phyloP scores from a whole-genome alignment of 53 echinoderm and acorn worm genomes.

The Pentamera pediparva region DNA sequence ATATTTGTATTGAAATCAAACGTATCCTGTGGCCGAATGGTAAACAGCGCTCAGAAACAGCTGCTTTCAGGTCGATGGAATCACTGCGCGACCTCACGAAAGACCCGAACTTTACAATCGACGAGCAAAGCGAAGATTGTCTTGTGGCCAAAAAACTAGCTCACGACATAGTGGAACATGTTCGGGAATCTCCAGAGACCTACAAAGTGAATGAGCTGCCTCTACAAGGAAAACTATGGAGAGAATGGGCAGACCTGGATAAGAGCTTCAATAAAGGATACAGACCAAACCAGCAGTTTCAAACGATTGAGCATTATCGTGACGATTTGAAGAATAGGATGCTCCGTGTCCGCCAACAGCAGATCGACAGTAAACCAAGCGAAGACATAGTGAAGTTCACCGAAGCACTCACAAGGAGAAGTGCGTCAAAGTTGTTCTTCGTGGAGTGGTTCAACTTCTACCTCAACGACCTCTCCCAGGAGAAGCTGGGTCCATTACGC shows the following conservation, averaged over 20 bases:
- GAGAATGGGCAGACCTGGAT: constrained; percentile 15
- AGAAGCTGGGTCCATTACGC: neutral
- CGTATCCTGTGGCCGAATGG: neutral
- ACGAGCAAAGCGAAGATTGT: neutral
- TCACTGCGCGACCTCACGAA: neutral
- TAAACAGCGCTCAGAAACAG: too few species aligned
- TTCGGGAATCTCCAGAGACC: neutral
- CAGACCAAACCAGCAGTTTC: neutral
- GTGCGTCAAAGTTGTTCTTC: neutral
- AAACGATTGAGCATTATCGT: constrained; percentile 8
- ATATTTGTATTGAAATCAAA: constrained; percentile 10
- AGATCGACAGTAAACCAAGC: neutral
- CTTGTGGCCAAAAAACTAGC: neutral
- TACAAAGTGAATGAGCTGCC: constrained; percentile 3
- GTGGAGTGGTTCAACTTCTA: constrained; percentile 9
- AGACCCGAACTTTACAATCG: neutral
- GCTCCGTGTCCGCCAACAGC: neutral
- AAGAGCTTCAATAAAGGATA: constrained; percentile 6
- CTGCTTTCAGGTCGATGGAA: neutral
- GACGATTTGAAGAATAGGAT: neutral
- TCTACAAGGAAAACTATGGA: constrained; percentile 7
- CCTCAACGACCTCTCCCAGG: constrained; percentile 15
- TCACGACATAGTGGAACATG: neutral
- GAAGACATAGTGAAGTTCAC: constrained; percentile 7
- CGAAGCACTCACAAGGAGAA: neutral